Evolutionary conservation across 2,888 invertebrate species (phyloP).

Genomic region (Rhingia rostrata): DNA sequence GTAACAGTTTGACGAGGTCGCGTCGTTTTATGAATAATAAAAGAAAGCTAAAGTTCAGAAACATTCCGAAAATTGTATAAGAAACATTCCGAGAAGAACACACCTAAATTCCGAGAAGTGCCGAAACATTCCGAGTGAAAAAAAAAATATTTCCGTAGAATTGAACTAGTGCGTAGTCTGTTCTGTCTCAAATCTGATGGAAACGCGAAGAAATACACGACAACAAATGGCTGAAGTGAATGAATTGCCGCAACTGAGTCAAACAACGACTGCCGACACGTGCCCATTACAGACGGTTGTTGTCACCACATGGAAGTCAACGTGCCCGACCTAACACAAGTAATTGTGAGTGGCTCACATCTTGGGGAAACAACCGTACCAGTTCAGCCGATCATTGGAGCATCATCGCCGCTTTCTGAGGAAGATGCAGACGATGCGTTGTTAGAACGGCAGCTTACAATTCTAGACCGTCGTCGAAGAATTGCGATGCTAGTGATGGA

Average conservation of each 20-base stretch:
- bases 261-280: not conserved
- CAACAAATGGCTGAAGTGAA: conserved; percentile 13
- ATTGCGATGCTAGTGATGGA: conserved; percentile 6
- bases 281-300: not conserved
- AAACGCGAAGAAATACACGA: too few relatives aligned
- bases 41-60: too few relatives aligned
- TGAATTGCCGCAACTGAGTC: not conserved
- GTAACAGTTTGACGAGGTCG: too few relatives aligned
- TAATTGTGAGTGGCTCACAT: not conserved
- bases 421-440: not conserved
- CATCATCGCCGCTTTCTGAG: not conserved
- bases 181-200: too few relatives aligned
- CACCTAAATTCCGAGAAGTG: too few relatives aligned
- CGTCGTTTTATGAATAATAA: too few relatives aligned
- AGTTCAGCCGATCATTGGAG: not conserved
- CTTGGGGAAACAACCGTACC: too few relatives aligned
- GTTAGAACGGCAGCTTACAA: conserved; percentile 4
- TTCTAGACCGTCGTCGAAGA: not conserved
- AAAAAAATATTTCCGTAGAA: too few relatives aligned
- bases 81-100: too few relatives aligned
- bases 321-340: not conserved
- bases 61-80: too few relatives aligned
- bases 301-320: not conserved
- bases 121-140: too few relatives aligned
- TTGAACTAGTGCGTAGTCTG: too few relatives aligned